Evolutionary conservation across 2,113 vertebrate species (phyloP).

Genomic region (Cyphomyrus discorhynchus): DNA sequence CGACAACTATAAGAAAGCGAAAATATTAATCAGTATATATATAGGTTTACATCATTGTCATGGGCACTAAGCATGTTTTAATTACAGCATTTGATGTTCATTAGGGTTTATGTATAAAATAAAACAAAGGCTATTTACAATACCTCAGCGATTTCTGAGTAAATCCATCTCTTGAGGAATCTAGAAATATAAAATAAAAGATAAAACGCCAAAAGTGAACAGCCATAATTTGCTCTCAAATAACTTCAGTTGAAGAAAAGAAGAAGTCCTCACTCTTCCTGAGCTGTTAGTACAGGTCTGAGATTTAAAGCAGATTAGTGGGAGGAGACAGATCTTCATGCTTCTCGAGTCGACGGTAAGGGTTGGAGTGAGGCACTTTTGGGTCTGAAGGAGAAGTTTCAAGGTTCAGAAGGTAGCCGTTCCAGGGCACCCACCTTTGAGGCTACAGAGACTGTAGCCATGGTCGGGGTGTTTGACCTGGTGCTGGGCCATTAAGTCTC

Average conservation of each 20-base stretch:
- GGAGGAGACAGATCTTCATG: not conserved
- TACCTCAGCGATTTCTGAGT: not conserved
- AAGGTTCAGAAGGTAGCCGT: not conserved
- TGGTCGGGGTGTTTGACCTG: conserved; percentile 69
- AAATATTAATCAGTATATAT: not conserved
- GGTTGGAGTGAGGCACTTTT: not conserved
- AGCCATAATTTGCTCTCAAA: not conserved
- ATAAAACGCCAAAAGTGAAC: not conserved
- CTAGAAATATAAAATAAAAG: not conserved
- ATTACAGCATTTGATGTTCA: not conserved
- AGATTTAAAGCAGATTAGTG: not conserved
- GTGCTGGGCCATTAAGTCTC: conserved; percentile 85
- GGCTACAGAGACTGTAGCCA: conserved; percentile 52
- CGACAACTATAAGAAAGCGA: not conserved
- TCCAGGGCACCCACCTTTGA: conserved; percentile 44
- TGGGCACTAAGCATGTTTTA: not conserved
- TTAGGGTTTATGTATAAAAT: not conserved
- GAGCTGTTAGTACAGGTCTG: not conserved
- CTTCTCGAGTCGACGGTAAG: not conserved
- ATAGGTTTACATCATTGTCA: not conserved
- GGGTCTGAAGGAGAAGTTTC: not conserved
- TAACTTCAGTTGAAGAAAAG: not conserved
- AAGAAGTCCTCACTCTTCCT: not conserved
- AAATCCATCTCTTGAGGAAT: conserved; percentile 9
- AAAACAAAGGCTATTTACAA: not conserved